Evolutionary conservation across 2,888 invertebrate species (phyloP), one percentile per base, ranked within the genome.

Genomic region (Synanthedon myopaeformis): DNA sequence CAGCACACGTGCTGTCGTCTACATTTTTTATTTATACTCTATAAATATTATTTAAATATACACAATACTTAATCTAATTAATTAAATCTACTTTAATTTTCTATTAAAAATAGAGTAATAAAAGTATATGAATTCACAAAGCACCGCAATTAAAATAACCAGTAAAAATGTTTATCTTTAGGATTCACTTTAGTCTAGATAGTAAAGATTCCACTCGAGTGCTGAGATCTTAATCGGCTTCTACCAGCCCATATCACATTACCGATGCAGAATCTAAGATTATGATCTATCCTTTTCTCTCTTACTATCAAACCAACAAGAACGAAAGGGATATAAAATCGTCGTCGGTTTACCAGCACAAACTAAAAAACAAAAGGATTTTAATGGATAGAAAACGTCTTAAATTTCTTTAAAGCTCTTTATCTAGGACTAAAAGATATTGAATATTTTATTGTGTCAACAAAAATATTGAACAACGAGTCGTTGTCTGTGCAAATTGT

Each of bases 201-300:
- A 56, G 57, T 60, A 57, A 58, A 59, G 60, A 61, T 60, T 58
- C 57, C 57, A 53, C 51, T 45, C 54, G 51, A 14, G 51, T 48
- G 19, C 49, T 52, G 51, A 58, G 60, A 63, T 62, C 59, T 58
- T 59, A 59, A 63, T 62, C 61, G 55, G 51, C 52, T 58, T 56
- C 57, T 52, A 54, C 52, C 53, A 54, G 55, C 55, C 55, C 53
- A 55, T 57, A 59, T 62, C 58, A 56, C 56, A 60, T 63, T 61
- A 60, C 59, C 35, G 57, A 55, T 54, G 51, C 53, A 54, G 51
- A 45, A 54, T 49, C 49, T 49, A 23, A 14, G 17, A 6, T 1
- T 45, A 13, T 49, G 12, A 14, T n/a, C 49, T 49, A 12, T 49
- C 49, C 2, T 4, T 49, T 14, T 19, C 17, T 14, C 13, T 10